Evolutionary conservation across 2,797 vertebrate genomes (phyloP), one percentile per base, ranked within the genome.

Genomic region (Ibycter americanus): DNA sequence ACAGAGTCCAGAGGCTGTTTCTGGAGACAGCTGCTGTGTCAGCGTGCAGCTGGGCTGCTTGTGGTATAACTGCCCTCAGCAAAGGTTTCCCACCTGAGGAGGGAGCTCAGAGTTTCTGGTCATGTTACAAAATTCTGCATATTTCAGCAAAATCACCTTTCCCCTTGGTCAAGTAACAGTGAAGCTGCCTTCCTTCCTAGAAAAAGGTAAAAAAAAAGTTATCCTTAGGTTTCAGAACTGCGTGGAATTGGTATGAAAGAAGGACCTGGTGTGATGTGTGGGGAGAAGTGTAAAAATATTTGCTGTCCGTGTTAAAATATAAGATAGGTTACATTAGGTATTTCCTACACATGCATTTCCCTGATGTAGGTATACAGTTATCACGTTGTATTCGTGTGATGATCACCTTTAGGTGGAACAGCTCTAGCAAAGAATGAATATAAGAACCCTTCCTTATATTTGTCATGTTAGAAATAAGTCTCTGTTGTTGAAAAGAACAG

Each of bases 321-420:
- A 61, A 42, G 40, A 17, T 6, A 54, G 12, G 3, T 80, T 68
- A 31, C 8, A 10, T 31, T 7, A 8, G 1, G 19, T 22, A 31
- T 25, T 67, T 63, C 16, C 74, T 26, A 51, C 46, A 56, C 12
- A 10, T 4, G 8, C 46, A 23, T 52, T 66, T 92, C 63, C 51
- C 70, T 74, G 44, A 19, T 2, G 0, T 10, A 34, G 11, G 16
- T 5, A 3, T 42, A 19, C 25, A 56, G 34, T 51, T 80, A 82
- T 6, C 32, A 49, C 18, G 9, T 6, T 49, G 14, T 25, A 31
- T 29, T 63, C 65, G 23, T 0, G 0, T 36, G n/a, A 47, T 42
- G 36, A 38, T 59, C n/a, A 31, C 9, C 34, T 80, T 55, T 40
- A 68, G 20, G 8, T 65, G 61, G 36, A 84, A 58, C 25, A 72